Evolutionary conservation across 2,113 vertebrate species (phyloP).

Genomic region (Silurus glanis): DNA sequence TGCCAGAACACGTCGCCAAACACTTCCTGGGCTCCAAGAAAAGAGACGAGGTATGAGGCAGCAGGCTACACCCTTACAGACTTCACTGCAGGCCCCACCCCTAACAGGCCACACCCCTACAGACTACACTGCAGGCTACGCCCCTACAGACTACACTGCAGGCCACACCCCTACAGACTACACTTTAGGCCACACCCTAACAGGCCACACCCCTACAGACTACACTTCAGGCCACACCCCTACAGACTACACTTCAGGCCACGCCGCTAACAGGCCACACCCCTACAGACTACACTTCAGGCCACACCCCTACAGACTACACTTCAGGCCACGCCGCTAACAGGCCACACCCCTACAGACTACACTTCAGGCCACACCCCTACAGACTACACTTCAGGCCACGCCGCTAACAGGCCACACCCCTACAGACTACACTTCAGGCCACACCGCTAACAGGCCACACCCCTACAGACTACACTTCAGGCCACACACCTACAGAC

Average conservation of each 20-base stretch:
- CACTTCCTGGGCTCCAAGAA: conserved; percentile 94
- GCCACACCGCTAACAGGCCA: neutral
- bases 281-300: neutral
- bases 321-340: neutral
- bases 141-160: neutral
- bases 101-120: neutral
- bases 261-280: neutral
- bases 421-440: too few species aligned
- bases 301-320: neutral
- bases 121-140: neutral
- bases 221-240: neutral
- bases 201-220: neutral
- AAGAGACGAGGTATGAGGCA: conserved; percentile 81
- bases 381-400: neutral
- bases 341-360: too few species aligned
- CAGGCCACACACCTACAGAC: neutral
- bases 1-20: conserved; percentile 92
- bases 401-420: neutral
- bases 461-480: neutral
- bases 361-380: neutral
- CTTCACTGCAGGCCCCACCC: neutral
- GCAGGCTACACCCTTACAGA: neutral
- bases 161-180: neutral
- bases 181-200: neutral
- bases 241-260: too few species aligned